Evolutionary conservation across 2,797 vertebrate genomes (phyloP), one percentile per base, ranked within the genome.

Genomic region (Semotilus atromaculatus): DNA sequence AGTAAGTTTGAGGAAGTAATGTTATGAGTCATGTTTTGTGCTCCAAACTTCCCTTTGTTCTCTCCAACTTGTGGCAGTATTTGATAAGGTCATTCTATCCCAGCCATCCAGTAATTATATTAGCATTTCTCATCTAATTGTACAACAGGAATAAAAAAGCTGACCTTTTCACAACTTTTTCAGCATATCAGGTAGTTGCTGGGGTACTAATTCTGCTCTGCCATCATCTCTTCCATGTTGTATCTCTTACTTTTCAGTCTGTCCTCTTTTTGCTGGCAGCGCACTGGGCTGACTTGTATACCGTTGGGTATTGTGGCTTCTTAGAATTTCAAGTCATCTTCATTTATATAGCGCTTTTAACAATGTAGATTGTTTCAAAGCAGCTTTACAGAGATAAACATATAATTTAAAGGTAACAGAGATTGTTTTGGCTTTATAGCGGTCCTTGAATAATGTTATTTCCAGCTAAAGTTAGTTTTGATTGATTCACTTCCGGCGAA

Each of bases 71-170:
- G 86, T 89, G 77, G 67, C 40, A 85, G 78, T 51, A 77, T 91
- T 88, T 93, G 91, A 93, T 93, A 92, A 93, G 90, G 93, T 93
- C 91, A 91, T 91, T 89, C 88, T 80, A 90, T 85, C 86, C 68
- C 86, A 90, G 82, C 83, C 73, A 77, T 86, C 89, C 90, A 85
- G 88, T 74, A 83, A 91, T 90, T 90, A 80, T 85, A 88, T 87
- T 70, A 90, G 88, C 85, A 88, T 89, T 91, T 91, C 87, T 92
- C 91, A 88, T 88, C 86, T 88, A 88, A 91, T 88, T 90, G 85
- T 89, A 84, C 79, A 84, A 71, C 70, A 74, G 83, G 86, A 85
- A 89, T 89, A 88, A 89, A 91, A 92, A 90, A 38, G 87, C 66
- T 92, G 92, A 94, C 92, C 92, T 93, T 94, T 93, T 87, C 90